Conservation (phyloP, 2,888 invertebrate genomes). For the Hartigia nigra region DNA sequence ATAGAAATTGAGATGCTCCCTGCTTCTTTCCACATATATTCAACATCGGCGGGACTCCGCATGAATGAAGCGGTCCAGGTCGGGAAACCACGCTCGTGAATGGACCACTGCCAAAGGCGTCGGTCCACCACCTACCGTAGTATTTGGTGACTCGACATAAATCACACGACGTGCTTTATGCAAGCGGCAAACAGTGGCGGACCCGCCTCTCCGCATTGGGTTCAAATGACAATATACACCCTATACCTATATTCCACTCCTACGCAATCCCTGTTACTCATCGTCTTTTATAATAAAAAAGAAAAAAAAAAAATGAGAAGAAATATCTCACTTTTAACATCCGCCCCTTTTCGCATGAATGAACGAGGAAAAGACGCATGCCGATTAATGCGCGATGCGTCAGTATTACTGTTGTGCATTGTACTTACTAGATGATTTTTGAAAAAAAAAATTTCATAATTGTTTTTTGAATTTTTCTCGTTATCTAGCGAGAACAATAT, state of each 20-base stretch:
- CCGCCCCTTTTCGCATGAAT: neutral
- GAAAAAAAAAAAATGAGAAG: too few species aligned
- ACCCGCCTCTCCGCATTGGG: constrained; percentile 54
- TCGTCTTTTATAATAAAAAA: constrained; percentile 15
- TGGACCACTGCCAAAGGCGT: constrained; percentile 30
- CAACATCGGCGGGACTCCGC: constrained; percentile 1
- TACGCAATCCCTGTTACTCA: constrained; percentile 13
- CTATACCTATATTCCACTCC: constrained; percentile 13
- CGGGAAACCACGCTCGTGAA: constrained; percentile 35
- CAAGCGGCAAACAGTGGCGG: constrained; percentile 56
- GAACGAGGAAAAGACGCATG: neutral
- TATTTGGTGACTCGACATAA: constrained; percentile 51
- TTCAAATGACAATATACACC: constrained; percentile 24
- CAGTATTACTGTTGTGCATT: neutral
- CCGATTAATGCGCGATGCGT: neutral
- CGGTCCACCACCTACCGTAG: constrained; percentile 18
- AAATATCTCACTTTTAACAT: neutral
- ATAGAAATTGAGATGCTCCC: neutral
- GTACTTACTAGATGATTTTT: neutral
- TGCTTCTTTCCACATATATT: neutral
- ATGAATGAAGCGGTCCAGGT: constrained; percentile 44
- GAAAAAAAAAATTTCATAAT: neutral
- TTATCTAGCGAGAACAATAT: too few species aligned
- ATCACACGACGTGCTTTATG: constrained; percentile 56
- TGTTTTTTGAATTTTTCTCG: neutral